phyloP scores from a whole-genome alignment of 2,797 vertebrate species.

The Euphonia xanthogaster region DNA sequence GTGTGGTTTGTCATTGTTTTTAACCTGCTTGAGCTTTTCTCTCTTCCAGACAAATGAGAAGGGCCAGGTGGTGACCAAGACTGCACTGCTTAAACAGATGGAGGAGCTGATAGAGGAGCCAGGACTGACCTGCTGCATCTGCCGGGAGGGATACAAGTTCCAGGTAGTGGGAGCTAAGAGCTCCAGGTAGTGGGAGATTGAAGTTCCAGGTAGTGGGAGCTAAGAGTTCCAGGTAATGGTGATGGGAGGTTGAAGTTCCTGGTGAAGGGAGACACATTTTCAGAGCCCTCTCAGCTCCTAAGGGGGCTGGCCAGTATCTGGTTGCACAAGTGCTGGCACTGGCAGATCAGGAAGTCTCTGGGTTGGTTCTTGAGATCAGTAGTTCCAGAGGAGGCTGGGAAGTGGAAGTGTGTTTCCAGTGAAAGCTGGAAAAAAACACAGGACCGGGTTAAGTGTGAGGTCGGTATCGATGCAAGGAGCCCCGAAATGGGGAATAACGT shows the following conservation, averaged over 20 bases:
- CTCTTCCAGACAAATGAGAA: conserved; percentile 93
- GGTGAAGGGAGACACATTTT: background rate
- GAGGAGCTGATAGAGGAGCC: conserved; percentile 98
- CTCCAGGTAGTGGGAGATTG: rapidly evolving
- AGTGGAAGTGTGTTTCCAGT: background rate
- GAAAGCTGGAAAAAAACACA: background rate
- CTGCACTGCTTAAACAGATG: conserved; percentile 96
- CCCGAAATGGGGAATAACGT: background rate
- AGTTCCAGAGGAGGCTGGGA: background rate
- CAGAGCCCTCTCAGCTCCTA: background rate
- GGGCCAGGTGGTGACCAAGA: conserved; percentile 99
- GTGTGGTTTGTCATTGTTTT: background rate
- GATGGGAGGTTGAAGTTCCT: background rate
- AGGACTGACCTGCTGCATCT: conserved; percentile 97
- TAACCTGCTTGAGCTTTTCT: background rate
- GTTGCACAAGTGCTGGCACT: background rate
- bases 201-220: rapidly evolving
- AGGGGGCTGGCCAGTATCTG: background rate
- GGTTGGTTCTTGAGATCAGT: background rate
- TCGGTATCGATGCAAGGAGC: background rate
- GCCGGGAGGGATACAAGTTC: conserved; percentile 98
- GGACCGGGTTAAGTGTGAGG: background rate
- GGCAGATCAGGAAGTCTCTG: background rate
- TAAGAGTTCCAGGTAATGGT: background rate
- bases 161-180: conserved; percentile 71